A percentile compares a stretch with the other conserved stretches of the same genome.
Conservation (phyloP, 2,797 vertebrate species). For the Liparis tanakae region DNA sequence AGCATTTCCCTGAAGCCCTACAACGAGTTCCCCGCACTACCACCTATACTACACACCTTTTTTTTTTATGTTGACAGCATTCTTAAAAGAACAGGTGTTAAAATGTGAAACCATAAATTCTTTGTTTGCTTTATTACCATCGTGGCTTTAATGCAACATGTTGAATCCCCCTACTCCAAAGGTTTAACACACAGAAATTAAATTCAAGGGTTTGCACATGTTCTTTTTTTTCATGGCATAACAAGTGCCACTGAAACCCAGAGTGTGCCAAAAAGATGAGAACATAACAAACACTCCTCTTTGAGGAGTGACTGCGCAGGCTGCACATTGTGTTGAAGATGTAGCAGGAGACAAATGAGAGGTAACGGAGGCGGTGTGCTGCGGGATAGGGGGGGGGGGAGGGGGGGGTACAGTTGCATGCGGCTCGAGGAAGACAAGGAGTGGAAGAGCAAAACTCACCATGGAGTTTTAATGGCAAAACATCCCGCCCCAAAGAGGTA, state of each 20-base stretch:
- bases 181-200: slow-evolving; percentile 26
- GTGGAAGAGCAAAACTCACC: slow-evolving; percentile 91
- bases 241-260: too few relatives aligned
- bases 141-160: slow-evolving; percentile 23
- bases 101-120: neutral
- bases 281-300: slow-evolving; percentile 42
- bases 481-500: slow-evolving; percentile 99
- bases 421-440: slow-evolving; percentile 75
- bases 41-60: neutral
- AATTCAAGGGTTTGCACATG: slow-evolving; percentile 24
- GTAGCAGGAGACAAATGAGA: slow-evolving; percentile 68
- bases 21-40: neutral
- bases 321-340: slow-evolving; percentile 58
- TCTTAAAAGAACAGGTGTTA: neutral
- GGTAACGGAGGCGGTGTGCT: slow-evolving; percentile 64
- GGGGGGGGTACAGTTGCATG: slow-evolving; percentile 85
- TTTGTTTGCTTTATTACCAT: neutral
- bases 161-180: slow-evolving; percentile 18
- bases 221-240: neutral
- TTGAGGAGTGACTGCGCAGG: slow-evolving; percentile 46
- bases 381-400: slow-evolving; percentile 54
- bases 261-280: slow-evolving; percentile 21
- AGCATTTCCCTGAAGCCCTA: neutral
- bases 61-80: neutral
- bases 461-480: slow-evolving; percentile 99